These are phyloP conservation scores for Lanius collurio DNA, from an alignment of 2,113 vertebrate genomes.

Conservation along the genomic window DNA sequence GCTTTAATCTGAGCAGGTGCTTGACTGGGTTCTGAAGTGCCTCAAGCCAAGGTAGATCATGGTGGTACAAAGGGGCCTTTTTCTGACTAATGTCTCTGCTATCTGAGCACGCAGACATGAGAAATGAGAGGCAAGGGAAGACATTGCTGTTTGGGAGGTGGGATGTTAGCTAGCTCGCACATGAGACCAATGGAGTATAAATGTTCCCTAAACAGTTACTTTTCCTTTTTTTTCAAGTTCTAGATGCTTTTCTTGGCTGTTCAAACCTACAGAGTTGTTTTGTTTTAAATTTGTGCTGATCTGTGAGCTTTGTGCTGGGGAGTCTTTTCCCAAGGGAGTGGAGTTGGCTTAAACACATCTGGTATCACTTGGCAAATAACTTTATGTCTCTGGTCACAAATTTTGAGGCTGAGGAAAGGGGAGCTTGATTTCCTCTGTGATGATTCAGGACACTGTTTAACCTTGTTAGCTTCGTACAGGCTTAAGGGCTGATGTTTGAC, in stretches of 20 bases:
- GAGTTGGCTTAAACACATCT: background rate
- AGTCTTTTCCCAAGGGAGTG: background rate
- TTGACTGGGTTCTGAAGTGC: background rate
- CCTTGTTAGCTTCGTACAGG: rapidly evolving
- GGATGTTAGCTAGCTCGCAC: background rate
- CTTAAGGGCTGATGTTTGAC: background rate
- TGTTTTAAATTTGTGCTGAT: background rate
- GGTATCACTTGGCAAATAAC: background rate
- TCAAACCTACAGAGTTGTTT: background rate
- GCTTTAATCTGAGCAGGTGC: background rate
- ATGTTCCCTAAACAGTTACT: background rate
- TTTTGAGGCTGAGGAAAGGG: background rate
- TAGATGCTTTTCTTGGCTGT: background rate
- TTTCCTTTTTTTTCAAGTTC: background rate
- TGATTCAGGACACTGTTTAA: background rate
- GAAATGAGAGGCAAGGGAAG: background rate
- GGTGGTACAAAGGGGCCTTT: background rate
- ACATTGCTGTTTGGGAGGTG: background rate
- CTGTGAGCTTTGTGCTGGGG: background rate
- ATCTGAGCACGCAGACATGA: background rate
- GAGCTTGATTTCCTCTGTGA: background rate
- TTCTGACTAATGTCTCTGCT: background rate
- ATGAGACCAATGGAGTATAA: background rate
- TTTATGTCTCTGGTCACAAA: background rate
- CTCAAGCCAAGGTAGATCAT: background rate